Base-by-base conservation (phyloP, 2,113 vertebrate species). In the Mirounga angustirostris region DNA sequence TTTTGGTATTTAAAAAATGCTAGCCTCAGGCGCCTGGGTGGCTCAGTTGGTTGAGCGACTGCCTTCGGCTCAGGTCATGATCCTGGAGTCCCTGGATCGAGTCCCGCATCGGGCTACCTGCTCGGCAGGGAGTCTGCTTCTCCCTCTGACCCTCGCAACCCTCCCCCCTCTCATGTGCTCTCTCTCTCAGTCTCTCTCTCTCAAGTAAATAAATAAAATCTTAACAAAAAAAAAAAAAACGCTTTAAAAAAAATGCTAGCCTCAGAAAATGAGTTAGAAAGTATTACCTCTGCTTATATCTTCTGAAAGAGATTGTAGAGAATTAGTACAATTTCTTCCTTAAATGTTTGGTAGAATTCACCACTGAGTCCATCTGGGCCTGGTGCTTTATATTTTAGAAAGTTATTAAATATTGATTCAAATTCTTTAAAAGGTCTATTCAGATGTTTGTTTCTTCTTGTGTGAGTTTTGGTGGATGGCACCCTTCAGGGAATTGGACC, bases 261-360 rank as follows among this genome's bases (percentile, higher is more conserved):
- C 9, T 94, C 93, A 89, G 46, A 78, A 59, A 30, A 78, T 78
- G 58, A 43, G 13, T 94, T 81, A 89, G n/a, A n/a, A 56, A 22
- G 8, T 19, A 56, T 54, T 90, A 36, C 14, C 21, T 50, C 30
- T 83, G 15, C 7, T 54, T 73, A 43, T 76, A 40, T 56, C 28
- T 76, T 65, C 56, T 90, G 58, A 65, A 83, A 76, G 28, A 83
- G 59, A 74, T 54, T 63, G 26, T 74, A 73, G 43, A 54, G n/a
- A 83, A 65, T 74, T 89, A 46, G 14, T 56, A 65, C 63, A 43
- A 95, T 83, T 83, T 83, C 79, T 83, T 82, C 19, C 33, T 63
- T 90, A 83, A 52, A 43, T 74, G 28, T 63, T 83, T 74, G 69
- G 63, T 81, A 83, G 79, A 95, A 56, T 90, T 76, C 46, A 95